phyloP scores from a whole-genome alignment of 2,113 vertebrate species.

The Tonatia bakeri region DNA sequence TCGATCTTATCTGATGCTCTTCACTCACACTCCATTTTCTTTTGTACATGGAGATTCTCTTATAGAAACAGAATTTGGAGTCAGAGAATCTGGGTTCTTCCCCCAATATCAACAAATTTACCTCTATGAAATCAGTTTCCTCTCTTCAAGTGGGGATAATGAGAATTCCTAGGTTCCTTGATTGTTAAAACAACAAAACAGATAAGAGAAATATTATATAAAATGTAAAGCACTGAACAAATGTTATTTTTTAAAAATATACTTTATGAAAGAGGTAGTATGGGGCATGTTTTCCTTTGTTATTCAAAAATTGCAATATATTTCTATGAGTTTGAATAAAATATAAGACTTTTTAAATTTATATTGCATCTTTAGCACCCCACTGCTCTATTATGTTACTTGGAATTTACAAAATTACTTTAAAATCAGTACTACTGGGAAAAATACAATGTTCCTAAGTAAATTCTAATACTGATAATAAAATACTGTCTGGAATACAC shows the following conservation, averaged over 20 bases:
- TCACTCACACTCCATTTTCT: not conserved
- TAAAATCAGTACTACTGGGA: not conserved
- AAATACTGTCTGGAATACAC: not conserved
- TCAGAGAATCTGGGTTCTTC: not conserved
- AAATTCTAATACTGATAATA: not conserved
- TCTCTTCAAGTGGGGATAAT: not conserved
- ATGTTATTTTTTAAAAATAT: no score
- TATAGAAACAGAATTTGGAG: not conserved
- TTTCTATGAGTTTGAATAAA: not conserved
- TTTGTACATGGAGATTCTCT: not conserved
- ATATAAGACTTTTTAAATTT: not conserved
- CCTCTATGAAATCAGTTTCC: not conserved
- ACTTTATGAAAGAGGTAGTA: not conserved
- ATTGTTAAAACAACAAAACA: not conserved
- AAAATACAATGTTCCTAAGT: not conserved
- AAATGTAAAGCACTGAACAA: not conserved
- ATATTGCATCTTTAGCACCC: not conserved
- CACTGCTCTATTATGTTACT: not conserved
- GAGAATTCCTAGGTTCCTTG: not conserved
- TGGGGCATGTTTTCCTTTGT: not conserved
- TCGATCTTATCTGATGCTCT: not conserved
- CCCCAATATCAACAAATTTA: not conserved
- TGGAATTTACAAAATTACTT: not conserved
- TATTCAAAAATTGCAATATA: not conserved
- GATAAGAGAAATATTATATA: not conserved